Evolutionary conservation across 2,888 invertebrate genomes (phyloP).

Genomic region (Drosophila kanekoi): DNA sequence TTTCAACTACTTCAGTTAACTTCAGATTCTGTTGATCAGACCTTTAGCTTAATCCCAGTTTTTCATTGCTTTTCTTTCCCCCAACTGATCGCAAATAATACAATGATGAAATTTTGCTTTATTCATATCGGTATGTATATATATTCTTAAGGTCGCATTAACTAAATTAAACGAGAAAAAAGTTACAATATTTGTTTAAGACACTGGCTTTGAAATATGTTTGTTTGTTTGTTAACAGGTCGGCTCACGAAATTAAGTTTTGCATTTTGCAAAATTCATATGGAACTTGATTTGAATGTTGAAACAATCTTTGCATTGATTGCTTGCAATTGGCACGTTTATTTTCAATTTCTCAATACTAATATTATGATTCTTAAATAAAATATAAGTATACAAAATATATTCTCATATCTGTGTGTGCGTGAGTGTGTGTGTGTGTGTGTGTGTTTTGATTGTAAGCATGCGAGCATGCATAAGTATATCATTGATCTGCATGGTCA

Average conservation of each 20-base stretch:
- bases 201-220: conserved; percentile 66
- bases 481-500: conserved; percentile 44
- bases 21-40: too few species aligned
- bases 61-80: background rate
- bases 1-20: too few species aligned
- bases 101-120: conserved; percentile 30
- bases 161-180: conserved; percentile 57
- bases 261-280: conserved; percentile 44
- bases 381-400: conserved; percentile 76
- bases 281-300: conserved; percentile 56
- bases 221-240: conserved; percentile 61
- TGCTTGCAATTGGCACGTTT: conserved; percentile 65
- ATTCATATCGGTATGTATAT: conserved; percentile 53
- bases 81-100: background rate
- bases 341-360: conserved; percentile 35
- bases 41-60: background rate
- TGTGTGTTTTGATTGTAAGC: conserved; percentile 49
- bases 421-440: conserved; percentile 34
- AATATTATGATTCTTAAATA: conserved; percentile 75
- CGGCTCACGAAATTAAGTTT: conserved; percentile 64
- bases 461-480: conserved; percentile 16
- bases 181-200: conserved; percentile 69
- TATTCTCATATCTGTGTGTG: conserved; percentile 54
- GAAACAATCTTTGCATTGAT: conserved; percentile 54
- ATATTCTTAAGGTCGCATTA: conserved; percentile 62